Base-by-base conservation (phyloP, 1,140 invertebrate genomes). In the Drosophila aff. region DNA sequence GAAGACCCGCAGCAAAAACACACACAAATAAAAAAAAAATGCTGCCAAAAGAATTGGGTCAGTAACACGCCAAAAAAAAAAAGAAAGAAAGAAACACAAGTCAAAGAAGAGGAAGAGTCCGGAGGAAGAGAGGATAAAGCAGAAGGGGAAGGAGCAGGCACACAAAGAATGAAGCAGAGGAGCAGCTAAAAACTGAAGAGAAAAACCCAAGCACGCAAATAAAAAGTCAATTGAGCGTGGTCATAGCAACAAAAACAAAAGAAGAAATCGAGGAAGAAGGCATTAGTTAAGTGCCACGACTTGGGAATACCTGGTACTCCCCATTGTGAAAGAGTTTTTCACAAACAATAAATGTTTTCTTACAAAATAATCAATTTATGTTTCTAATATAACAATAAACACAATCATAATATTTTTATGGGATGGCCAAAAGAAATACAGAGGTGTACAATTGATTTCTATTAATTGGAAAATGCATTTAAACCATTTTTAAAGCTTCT, bases 11-110 rank as follows among this genome's bases (percentile, higher is more conserved):
- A 53, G 21, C 38, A 50, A 16, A 50, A 52, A 53, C n/a, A 36
- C 6, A 36, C n/a, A 53, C 49, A 50, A 23, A 49, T 16, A 40
- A 58, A 36, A 23, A 44, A 69, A 64, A 69, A 63, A 79, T 41
- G 55, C 46, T 57, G 60, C 59, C 84, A 83, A 81, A 82, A 90
- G 84, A 89, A 89, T 89, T 89, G 81, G 84, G 84, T 89, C 84
- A 89, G 85, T 89, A 89, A 89, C 85, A 90, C 81, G 68, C 85
- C 55, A 79, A 86, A 87, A 82, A 61, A 50, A 74, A 79, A 52
- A 66, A 66, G 36, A 67, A 63, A 58, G 40, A 44, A 38, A 64
- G 61, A 44, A 72, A 64, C 65, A 73, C 43, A 69, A 79, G 52
- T 55, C 63, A 4, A 69, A 49, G 46, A 59, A 62, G 57, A 68